Evolutionary conservation across 2,888 invertebrate genomes (phyloP), one percentile per base, ranked within the genome.

Genomic region (Bombylius discolor): DNA sequence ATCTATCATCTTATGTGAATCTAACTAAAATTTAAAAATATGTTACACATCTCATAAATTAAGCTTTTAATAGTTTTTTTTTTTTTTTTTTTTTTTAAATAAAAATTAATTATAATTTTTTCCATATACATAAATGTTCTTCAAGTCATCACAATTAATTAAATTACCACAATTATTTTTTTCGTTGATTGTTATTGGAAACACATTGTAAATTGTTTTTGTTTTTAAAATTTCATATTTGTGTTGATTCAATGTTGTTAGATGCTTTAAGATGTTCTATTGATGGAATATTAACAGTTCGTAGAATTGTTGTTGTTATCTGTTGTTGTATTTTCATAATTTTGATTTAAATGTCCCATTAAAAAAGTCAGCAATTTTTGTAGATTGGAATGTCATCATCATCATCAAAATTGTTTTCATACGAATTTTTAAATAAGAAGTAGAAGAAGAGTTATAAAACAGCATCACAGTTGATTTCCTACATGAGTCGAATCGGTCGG

Each of bases 401-500:
- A 36, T 36, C 34, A 8, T 36, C 34, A 5, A 2, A 36, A 8
- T 36, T 36, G 8, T 42, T 42, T 11, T 42, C 11, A 23, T 23
- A 23, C 23, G 23, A 42, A 42, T 42, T 42, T 42, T 11, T 7
- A 42, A 11, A 11, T 42, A 11, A 11, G 39, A 56, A 59, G 57
- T 53, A 60, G 53, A 56, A 57, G 47, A 58, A 57, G 42, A 60
- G 45, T 59, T 60, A 59, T 60, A 59, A 49, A 59, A 58, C 61
- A 56, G 64, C 72, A 73, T 73, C 73, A 73, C 67, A 72, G 70
- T 60, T 73, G 73, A 57, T 73, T 73, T 59, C 73, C 73, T 62
- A 73, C 68, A 63, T 73, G 72, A 57, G 73, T 73, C 51, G 71
- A 71, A 58, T 73, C 73, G 62, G 73, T 73, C 58, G 73, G 73